Conservation (phyloP, 1,140 invertebrate species). For the Mya arenaria region DNA sequence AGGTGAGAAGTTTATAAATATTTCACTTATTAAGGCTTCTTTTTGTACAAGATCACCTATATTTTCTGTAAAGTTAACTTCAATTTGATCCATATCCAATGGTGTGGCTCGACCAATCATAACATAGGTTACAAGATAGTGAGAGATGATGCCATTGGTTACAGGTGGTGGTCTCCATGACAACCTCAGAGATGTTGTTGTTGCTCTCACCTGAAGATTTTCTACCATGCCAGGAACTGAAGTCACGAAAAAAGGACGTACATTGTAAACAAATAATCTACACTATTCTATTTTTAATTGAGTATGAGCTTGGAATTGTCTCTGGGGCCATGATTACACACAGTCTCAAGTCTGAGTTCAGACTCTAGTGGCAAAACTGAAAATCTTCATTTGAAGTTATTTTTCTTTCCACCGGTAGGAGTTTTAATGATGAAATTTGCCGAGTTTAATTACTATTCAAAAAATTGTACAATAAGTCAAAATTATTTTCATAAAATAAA, state of each 20-base stretch:
- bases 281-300: neutral
- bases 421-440: no score
- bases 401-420: no score
- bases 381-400: no score
- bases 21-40: neutral
- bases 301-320: neutral
- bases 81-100: neutral
- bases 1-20: constrained; percentile 11
- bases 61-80: constrained; percentile 1
- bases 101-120: constrained; percentile 14
- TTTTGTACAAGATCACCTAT: constrained; percentile 1
- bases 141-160: constrained; percentile 41
- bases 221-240: constrained; percentile 32
- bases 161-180: constrained; percentile 40
- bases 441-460: no score
- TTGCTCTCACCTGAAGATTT: neutral
- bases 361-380: no score
- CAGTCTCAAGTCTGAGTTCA: no score
- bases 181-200: constrained; percentile 17
- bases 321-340: no score
- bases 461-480: no score
- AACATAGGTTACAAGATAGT: constrained; percentile 25
- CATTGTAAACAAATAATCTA: neutral
- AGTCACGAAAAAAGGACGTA: neutral
- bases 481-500: no score